A percentile compares a stretch with the other conserved stretches of the same genome.
Conservation (phyloP, 2,888 invertebrate species). For the Rhingia campestris region DNA sequence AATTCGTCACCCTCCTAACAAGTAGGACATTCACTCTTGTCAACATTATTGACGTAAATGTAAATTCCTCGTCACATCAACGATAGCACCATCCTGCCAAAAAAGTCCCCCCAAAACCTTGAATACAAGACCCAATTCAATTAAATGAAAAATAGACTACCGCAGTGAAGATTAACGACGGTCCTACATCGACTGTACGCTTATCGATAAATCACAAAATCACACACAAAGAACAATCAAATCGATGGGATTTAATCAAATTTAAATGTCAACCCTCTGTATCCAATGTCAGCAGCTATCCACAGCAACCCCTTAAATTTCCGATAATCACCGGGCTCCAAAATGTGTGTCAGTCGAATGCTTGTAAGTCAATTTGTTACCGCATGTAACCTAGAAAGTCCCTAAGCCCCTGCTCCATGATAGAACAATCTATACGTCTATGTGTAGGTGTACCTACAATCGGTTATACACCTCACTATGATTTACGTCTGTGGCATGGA, state of each 20-base stretch:
- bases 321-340: conserved; percentile 49
- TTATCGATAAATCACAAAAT: conserved; percentile 50
- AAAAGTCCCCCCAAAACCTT: neutral
- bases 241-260: conserved; percentile 59
- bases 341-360: conserved; percentile 38
- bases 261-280: conserved; percentile 52
- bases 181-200: neutral
- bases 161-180: conserved; percentile 22
- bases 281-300: conserved; percentile 36
- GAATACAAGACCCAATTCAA: conserved; percentile 31
- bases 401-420: neutral
- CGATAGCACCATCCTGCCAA: too few relatives aligned
- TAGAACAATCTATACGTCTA: neutral
- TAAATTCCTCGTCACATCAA: too few relatives aligned
- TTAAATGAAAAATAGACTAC: conserved; percentile 47
- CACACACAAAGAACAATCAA: conserved; percentile 38
- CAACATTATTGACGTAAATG: too few relatives aligned
- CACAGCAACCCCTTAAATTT: conserved; percentile 20
- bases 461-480: conserved; percentile 42
- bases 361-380: conserved; percentile 63
- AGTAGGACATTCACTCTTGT: too few relatives aligned
- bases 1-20: too few relatives aligned
- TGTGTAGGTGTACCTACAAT: neutral
- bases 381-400: conserved; percentile 41
- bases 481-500: conserved; percentile 32